Percentiles rank a stretch among this genome's conserved stretches.
phyloP scores from a whole-genome alignment of 2,113 vertebrate species.

The Istiophorus platypterus region DNA sequence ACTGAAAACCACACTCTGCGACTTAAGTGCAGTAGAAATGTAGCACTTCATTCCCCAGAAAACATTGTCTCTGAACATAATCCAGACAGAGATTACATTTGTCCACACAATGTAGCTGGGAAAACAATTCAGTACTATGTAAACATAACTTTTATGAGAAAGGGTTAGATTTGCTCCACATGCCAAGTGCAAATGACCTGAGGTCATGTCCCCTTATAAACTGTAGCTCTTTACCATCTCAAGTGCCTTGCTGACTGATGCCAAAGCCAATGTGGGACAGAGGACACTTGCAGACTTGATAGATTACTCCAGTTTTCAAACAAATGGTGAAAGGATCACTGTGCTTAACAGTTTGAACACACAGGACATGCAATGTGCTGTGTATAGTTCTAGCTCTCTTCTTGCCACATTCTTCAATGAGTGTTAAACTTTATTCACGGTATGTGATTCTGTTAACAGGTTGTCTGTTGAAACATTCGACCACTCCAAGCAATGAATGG shows the following conservation, averaged over 20 bases:
- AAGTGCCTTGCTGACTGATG: background rate
- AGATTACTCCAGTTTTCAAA: background rate
- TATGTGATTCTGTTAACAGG: background rate
- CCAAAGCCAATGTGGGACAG: background rate
- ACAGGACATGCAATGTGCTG: background rate
- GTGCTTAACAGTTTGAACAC: background rate
- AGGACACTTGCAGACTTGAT: background rate
- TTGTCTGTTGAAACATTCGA: background rate
- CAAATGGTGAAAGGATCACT: background rate
- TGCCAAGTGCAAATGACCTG: background rate
- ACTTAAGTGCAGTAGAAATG: no score
- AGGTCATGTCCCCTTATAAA: background rate
- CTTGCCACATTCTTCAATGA: background rate
- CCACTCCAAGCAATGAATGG: background rate
- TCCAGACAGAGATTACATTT: no score
- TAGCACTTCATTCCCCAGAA: no score
- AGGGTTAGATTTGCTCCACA: background rate
- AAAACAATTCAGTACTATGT: no score
- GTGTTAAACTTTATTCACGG: background rate
- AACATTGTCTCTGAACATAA: no score
- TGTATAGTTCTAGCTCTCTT: background rate
- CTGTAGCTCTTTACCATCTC: background rate
- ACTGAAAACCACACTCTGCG: no score
- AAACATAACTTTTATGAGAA: no score
- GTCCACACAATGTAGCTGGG: no score